Conservation (phyloP, 2,888 invertebrate species). For the Drosophila kuntzei region DNA sequence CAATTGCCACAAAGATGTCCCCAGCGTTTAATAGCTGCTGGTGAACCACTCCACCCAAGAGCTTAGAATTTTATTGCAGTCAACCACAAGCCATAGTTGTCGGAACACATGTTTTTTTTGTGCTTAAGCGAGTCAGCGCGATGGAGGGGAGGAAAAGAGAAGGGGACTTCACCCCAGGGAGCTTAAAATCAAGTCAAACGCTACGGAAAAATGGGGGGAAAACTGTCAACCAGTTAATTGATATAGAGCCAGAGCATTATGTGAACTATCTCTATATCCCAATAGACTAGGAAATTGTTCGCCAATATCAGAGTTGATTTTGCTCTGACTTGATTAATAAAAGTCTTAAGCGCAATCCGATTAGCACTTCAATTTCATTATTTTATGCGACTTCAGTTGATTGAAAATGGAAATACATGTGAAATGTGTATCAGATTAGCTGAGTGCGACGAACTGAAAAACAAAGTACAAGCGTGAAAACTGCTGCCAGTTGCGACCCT, state of each 20-base stretch:
- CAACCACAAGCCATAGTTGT: constrained; percentile 11
- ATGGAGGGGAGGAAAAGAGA: not conserved
- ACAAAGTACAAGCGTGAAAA: constrained; percentile 26
- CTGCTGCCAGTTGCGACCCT: constrained; percentile 33
- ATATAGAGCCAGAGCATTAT: constrained; percentile 19
- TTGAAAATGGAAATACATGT: constrained; percentile 59
- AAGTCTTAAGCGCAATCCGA: constrained; percentile 41
- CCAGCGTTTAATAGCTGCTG: constrained; percentile 7
- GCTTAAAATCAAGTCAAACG: constrained; percentile 17
- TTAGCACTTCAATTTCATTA: constrained; percentile 53
- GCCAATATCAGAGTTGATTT: not conserved
- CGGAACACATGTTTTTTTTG: constrained; percentile 24
- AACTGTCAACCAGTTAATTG: constrained; percentile 25
- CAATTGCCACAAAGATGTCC: constrained; percentile 27
- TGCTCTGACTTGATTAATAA: constrained; percentile 35
- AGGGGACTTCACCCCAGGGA: constrained; percentile 12
- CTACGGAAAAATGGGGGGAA: constrained; percentile 4
- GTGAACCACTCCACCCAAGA: constrained; percentile 1
- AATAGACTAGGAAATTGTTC: not conserved
- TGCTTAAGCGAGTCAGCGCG: not conserved
- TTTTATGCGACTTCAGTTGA: constrained; percentile 75
- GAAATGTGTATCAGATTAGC: constrained; percentile 34
- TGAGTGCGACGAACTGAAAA: constrained; percentile 21
- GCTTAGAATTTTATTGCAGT: constrained; percentile 35
- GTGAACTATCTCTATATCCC: constrained; percentile 3